Conservation (phyloP, 1,140 invertebrate genomes). For the Drosophila hydei region DNA sequence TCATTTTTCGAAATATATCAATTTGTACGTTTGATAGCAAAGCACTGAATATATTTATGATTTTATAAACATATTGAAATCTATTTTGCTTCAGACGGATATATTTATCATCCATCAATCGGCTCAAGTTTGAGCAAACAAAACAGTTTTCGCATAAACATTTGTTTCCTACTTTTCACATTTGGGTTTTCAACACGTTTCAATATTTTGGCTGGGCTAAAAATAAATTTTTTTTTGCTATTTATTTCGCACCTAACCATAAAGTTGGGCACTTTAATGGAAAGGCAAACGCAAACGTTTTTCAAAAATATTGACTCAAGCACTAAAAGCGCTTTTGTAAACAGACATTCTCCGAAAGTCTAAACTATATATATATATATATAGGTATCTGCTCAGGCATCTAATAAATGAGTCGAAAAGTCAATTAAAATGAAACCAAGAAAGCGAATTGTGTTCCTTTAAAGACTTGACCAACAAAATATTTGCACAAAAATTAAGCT, state of each 20-base stretch:
- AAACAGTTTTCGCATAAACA: conserved; percentile 63
- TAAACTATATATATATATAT: conserved; percentile 18
- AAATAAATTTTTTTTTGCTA: conserved; percentile 51
- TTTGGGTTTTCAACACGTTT: conserved; percentile 45
- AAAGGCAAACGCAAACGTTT: conserved; percentile 34
- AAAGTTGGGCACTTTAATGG: conserved; percentile 68
- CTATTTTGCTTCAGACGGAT: conserved; percentile 5
- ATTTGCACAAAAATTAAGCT: conserved; percentile 69
- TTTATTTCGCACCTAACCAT: conserved; percentile 75
- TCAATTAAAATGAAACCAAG: conserved; percentile 54
- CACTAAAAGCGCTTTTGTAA: conserved; percentile 53
- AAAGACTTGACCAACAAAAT: conserved; percentile 28
- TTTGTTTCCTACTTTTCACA: conserved; percentile 54
- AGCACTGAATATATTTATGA: not conserved
- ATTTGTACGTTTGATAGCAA: not conserved
- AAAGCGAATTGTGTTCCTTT: conserved; percentile 26
- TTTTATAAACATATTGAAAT: not conserved
- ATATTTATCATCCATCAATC: conserved; percentile 38
- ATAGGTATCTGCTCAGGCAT: conserved; percentile 13
- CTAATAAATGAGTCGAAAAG: conserved; percentile 37
- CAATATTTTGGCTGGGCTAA: conserved; percentile 40
- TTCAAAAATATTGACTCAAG: conserved; percentile 69
- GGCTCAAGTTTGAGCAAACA: conserved; percentile 31
- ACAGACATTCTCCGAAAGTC: conserved; percentile 58
- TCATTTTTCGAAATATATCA: too few relatives aligned